These are phyloP conservation scores for Thaumetopoea pityocampa DNA, from an alignment of 1,140 invertebrate genomes.

Conservation along the genomic window DNA sequence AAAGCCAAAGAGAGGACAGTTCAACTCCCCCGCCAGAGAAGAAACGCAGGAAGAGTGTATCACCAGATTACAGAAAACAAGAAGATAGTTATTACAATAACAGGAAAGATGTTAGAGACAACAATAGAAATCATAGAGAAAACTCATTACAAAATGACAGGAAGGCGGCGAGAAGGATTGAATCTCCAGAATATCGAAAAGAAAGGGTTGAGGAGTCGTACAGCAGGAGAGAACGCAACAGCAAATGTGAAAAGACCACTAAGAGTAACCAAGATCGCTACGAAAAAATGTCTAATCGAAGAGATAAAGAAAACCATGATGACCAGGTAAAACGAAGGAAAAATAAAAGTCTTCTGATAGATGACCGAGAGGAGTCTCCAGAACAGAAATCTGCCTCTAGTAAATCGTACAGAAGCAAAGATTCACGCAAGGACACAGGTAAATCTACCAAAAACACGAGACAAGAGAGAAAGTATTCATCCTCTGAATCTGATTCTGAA, in stretches of 20 bases:
- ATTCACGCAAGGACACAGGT: conserved; percentile 37
- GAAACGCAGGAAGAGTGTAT: conserved; percentile 40
- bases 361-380: conserved; percentile 35
- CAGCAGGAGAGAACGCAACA: conserved; percentile 29
- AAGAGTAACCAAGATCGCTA: conserved; percentile 37
- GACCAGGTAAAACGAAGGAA: conserved; percentile 33
- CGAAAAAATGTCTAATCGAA: conserved; percentile 26
- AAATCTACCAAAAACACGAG: conserved; percentile 42
- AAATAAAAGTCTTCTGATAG: conserved; percentile 35
- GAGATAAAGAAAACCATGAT: conserved; percentile 25
- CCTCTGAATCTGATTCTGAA: conserved; percentile 46
- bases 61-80: conserved; percentile 31
- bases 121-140: conserved; percentile 22
- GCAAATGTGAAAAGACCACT: conserved; percentile 35
- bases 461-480: conserved; percentile 27
- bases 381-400: conserved; percentile 36
- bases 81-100: conserved; percentile 37
- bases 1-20: conserved; percentile 28
- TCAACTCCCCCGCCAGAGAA: conserved; percentile 52
- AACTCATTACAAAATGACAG: conserved; percentile 23
- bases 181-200: conserved; percentile 39
- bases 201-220: conserved; percentile 30
- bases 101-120: conserved; percentile 14
- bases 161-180: conserved; percentile 30
- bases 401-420: conserved; percentile 30